Evolutionary conservation across 64 coral and sea anemone species (phyloP), one percentile per base, ranked within the genome.

Genomic region (Montipora foliosa): DNA sequence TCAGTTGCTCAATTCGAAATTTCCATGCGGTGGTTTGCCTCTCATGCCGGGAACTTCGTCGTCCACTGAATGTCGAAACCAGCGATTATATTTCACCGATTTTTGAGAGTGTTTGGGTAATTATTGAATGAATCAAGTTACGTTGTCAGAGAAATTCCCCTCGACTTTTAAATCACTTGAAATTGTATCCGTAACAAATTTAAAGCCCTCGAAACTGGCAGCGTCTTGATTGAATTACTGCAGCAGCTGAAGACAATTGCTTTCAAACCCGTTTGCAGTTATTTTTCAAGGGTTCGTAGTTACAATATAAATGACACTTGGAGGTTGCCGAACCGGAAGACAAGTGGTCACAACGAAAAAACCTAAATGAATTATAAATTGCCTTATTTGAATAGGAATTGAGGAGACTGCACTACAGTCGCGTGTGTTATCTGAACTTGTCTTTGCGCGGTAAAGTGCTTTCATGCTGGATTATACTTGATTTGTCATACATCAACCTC

Each of bases 361-460:
- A 44, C 5, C 59, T 48, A 37, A 83, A 83, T 83, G 68, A 71
- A 71, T 71, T 83, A 83, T 67, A 83, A 21, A 71, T 71, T 69
- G 64, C 5, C 66, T 86, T 4, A 86, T 86, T 86, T 86, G 82
- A 86, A 86, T 86, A 3, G 71, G 44, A 86, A 86, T 86, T 19
- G 8, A 15, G n/a, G 45, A 70, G 48, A 86, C 64, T 29, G 9
- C 17, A 13, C 1, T 20, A 20, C 48, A 49, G 61, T 64, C 11
- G 14, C 9, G 61, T 64, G 14, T 16, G 14, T 50, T 71, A 49
- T 86, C 66, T 70, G 70, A 86, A 7, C 4, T 12, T 14, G 13
- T 16, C 8, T 64, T 16, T 64, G 14, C 4, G 61, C 14, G 12
- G 61, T 64, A 14, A 15, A 19, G 61, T 64, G 61, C 6, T 64